These are phyloP conservation scores for Colistium nudipinnis DNA, from an alignment of 2,113 vertebrate species.

Conservation along the genomic window DNA sequence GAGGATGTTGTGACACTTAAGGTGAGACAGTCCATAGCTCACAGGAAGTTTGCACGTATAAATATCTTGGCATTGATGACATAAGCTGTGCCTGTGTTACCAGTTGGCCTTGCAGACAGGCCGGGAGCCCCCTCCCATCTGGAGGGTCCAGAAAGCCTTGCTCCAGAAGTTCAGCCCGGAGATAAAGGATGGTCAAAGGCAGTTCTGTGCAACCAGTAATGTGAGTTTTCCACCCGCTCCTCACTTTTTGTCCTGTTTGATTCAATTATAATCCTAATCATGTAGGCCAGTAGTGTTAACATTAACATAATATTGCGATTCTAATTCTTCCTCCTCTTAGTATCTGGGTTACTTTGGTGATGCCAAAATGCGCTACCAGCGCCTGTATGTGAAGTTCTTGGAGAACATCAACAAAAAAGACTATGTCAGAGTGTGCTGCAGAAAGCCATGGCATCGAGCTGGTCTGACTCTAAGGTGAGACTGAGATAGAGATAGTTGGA, in stretches of 20 bases:
- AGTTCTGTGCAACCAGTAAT: constrained; percentile 94
- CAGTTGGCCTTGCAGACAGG: constrained; percentile 91
- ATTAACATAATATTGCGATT: neutral
- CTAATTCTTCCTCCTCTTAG: constrained; percentile 64
- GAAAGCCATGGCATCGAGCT: constrained; percentile 90
- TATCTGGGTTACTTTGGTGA: constrained; percentile 94
- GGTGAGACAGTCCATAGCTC: constrained; percentile 69
- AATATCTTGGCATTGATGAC: neutral
- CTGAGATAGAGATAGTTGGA: too few relatives aligned
- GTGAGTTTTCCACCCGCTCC: constrained; percentile 78
- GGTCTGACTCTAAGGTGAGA: constrained; percentile 88
- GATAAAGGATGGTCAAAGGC: constrained; percentile 93
- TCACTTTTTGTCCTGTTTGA: neutral
- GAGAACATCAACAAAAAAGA: constrained; percentile 96
- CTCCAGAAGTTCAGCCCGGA: constrained; percentile 94
- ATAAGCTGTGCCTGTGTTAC: constrained; percentile 10
- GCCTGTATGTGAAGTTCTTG: constrained; percentile 93
- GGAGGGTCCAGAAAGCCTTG: constrained; percentile 93
- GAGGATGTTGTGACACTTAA: constrained; percentile 90
- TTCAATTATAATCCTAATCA: neutral
- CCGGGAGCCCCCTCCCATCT: constrained; percentile 91
- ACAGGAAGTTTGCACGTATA: neutral
- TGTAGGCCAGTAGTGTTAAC: neutral
- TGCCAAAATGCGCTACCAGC: constrained; percentile 91
- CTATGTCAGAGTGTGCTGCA: constrained; percentile 90